Base-by-base conservation (phyloP, 2,113 vertebrate species). In the Dasyprocta punctata region DNA sequence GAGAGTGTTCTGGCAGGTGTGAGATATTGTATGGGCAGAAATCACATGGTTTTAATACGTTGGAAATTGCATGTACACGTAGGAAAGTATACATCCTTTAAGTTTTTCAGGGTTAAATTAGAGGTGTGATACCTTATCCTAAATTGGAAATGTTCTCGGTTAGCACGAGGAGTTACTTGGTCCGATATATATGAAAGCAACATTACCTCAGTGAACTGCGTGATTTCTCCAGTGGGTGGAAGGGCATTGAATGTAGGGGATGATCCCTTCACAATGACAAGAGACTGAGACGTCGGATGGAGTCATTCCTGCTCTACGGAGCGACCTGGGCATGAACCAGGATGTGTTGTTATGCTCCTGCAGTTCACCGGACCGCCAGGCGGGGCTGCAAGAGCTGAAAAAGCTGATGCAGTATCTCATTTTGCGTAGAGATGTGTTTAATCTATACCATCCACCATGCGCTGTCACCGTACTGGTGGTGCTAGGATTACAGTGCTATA, bases 1-100 rank as follows among this genome's bases (percentile, higher is more conserved):
- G 8, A 19, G 60, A 14, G n/a, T 14, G 16, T 22, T 19, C n/a
- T 9, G 11, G n/a, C 3, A 3, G n/a, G 1, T 33, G 5, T 19
- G 90, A 65, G 30, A 7, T 19, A 11, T 7, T 47, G 24, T 7
- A 0, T 10, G 20, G 28, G 16, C 5, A 1, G 26, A 1, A 24
- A 6, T 24, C 60, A 3, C n/a, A 11, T 3, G 4, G n/a, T 14
- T 24, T 0, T 38, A 5, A 4, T 41, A 71, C 7, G 1, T 22
- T 12, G 5, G 33, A 71, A 36, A 30, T 2, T 17, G 14, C 33
- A 36, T 8, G 1, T 22, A 28, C n/a, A 17, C 33, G 54, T 28
- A 2, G 41, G 16, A 61, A 54, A 24, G 16, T 11, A 36, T 30
- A 19, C 16, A 1, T 56, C 38, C 3, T 0, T 67, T 63, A 58